Evolutionary conservation across 2,113 vertebrate species (phyloP).

Genomic region (Tychaedon coryphoeus): DNA sequence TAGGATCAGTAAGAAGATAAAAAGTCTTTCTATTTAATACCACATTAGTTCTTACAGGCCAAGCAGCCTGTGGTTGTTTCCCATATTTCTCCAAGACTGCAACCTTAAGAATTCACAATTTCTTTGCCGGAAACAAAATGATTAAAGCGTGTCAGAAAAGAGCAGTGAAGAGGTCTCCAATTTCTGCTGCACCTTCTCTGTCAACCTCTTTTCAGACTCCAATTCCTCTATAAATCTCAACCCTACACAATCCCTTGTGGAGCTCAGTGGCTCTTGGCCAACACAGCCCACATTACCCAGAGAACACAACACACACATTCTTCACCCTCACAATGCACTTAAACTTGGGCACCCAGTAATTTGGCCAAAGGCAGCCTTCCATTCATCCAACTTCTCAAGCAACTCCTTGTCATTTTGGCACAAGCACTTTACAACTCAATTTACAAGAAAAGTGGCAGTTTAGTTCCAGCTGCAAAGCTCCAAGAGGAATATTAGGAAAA

Average conservation of each 20-base stretch:
- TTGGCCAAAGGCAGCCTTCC: constrained; percentile 46
- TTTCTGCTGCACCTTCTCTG: constrained; percentile 22
- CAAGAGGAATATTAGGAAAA: constrained; percentile 57
- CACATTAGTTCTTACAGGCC: background rate
- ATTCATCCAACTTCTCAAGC: constrained; percentile 45
- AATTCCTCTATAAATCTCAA: constrained; percentile 22
- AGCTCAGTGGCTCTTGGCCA: constrained; percentile 22
- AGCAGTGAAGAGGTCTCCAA: constrained; percentile 28
- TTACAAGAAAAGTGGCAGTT: constrained; percentile 41
- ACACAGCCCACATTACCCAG: background rate
- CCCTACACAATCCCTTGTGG: background rate
- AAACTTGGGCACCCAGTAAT: constrained; percentile 5
- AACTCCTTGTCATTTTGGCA: constrained; percentile 56
- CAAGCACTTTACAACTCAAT: constrained; percentile 54
- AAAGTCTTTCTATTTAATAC: background rate
- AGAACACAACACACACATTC: constrained; percentile 23
- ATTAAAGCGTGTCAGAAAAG: constrained; percentile 24
- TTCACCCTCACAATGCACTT: constrained; percentile 34
- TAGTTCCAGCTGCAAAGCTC: constrained; percentile 43
- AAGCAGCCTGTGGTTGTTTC: background rate
- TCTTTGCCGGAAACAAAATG: background rate
- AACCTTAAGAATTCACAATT: background rate
- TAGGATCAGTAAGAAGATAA: background rate
- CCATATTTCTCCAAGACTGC: background rate
- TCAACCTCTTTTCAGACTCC: background rate